Percentiles rank a stretch among this genome's conserved stretches.
Conservation (phyloP, 2,797 vertebrate genomes). For the Acomys russatus region DNA sequence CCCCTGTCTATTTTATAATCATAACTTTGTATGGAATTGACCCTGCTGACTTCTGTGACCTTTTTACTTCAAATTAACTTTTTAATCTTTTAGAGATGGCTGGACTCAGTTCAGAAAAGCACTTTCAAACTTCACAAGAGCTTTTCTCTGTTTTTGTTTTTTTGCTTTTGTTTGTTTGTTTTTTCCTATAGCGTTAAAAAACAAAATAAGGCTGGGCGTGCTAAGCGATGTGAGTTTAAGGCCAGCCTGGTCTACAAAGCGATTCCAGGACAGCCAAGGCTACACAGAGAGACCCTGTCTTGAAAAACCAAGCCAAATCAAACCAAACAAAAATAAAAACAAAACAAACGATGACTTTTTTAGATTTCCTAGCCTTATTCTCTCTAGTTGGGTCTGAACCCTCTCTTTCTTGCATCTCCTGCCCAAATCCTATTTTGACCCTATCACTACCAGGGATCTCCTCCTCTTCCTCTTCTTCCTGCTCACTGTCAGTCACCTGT, state of each 20-base stretch:
- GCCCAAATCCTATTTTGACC: constrained; percentile 13
- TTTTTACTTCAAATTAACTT: constrained; percentile 68
- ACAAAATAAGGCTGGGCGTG: neutral
- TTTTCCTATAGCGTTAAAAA: constrained; percentile 22
- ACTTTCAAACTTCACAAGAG: constrained; percentile 34
- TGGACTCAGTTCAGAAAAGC: constrained; percentile 1
- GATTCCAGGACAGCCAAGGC: no score
- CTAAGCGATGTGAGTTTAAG: no score
- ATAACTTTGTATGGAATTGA: constrained; percentile 56
- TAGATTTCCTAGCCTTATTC: constrained; percentile 29
- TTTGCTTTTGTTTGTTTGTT: neutral
- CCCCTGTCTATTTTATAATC: neutral
- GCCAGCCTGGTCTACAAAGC: no score
- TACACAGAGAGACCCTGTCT: no score
- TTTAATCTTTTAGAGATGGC: constrained; percentile 31
- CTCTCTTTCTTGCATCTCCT: constrained; percentile 41
- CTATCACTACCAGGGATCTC: neutral
- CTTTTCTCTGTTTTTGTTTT: constrained; percentile 25
- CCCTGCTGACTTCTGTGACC: constrained; percentile 24
- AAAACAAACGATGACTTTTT: neutral
- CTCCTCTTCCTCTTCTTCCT: constrained; percentile 8
- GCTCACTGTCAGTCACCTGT: constrained; percentile 16
- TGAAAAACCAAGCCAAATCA: no score
- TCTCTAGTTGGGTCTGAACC: constrained; percentile 13
- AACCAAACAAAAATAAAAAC: no score